A percentile compares a stretch with the other conserved stretches of the same genome.
phyloP scores from a whole-genome alignment of 1,140 invertebrate species.

The Heterodera schachtii region DNA sequence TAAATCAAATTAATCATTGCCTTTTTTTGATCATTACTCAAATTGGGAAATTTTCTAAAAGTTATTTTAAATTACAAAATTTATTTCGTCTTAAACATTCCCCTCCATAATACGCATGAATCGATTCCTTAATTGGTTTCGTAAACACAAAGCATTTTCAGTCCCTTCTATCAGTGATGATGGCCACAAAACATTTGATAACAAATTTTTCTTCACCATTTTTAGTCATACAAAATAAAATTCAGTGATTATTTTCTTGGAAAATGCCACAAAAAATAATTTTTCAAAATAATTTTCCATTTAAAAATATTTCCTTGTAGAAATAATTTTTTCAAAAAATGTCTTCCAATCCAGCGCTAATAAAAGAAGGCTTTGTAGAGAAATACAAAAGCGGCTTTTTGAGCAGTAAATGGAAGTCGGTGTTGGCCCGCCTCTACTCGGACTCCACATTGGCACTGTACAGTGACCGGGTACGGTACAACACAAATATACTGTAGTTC shows the following conservation, averaged over 20 bases:
- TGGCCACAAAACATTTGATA: background rate
- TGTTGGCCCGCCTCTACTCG: conserved; percentile 39
- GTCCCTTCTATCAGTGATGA: background rate
- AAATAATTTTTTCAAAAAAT: background rate
- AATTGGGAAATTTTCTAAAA: too few relatives aligned
- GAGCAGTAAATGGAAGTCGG: conserved; percentile 47
- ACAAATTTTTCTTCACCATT: background rate
- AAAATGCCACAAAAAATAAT: background rate
- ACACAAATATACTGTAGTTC: background rate
- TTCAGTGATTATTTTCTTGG: background rate
- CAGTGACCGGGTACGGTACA: conserved; percentile 38
- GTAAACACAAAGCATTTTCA: background rate
- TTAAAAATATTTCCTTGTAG: background rate
- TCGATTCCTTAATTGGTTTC: too few relatives aligned
- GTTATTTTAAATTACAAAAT: too few relatives aligned
- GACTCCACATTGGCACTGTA: conserved; percentile 49
- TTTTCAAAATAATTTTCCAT: background rate
- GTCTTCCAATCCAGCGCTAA: background rate
- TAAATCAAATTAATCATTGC: too few relatives aligned
- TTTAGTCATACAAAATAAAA: background rate
- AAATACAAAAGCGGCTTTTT: conserved; percentile 48
- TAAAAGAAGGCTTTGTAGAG: conserved; percentile 52
- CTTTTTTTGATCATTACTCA: too few relatives aligned
- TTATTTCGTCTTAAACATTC: too few relatives aligned
- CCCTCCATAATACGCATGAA: too few relatives aligned